Evolutionary conservation across 2,113 vertebrate species (phyloP).

Genomic region (Planiliza haematocheilus): DNA sequence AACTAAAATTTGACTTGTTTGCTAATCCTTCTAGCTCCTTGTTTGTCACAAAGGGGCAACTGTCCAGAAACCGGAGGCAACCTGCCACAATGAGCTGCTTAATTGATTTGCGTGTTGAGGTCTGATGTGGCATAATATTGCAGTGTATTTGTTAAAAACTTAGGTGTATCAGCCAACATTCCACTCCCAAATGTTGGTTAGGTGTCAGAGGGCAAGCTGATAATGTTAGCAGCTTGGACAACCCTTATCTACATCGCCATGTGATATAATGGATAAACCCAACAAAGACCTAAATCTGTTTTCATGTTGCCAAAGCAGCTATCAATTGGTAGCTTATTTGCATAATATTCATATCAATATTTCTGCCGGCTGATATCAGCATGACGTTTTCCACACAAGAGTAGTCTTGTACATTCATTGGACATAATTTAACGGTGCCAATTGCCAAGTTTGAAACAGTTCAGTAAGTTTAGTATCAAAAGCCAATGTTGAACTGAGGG

Average conservation of each 20-base stretch:
- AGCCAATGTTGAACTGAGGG: not conserved
- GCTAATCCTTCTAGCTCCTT: not conserved
- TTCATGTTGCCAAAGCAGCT: conserved; percentile 33
- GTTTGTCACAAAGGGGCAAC: not conserved
- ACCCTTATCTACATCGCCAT: conserved; percentile 32
- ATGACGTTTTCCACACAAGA: not conserved
- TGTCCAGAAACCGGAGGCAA: not conserved
- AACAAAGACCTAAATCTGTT: conserved; percentile 34
- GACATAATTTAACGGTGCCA: not conserved
- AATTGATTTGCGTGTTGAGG: conserved; percentile 11
- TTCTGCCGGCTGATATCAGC: not conserved
- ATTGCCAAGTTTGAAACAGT: not conserved
- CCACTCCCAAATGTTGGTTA: not conserved
- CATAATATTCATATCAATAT: conserved; percentile 1
- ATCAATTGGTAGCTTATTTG: conserved; percentile 35
- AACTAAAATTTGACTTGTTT: not conserved
- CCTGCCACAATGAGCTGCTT: conserved; percentile 6
- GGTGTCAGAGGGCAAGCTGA: conserved; percentile 13
- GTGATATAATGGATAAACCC: conserved; percentile 26
- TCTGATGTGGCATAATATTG: not conserved
- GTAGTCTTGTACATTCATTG: not conserved
- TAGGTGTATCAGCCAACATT: not conserved
- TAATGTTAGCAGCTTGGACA: conserved; percentile 19
- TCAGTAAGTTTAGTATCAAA: not conserved
- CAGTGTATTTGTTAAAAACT: not conserved